These are phyloP conservation scores for Cryptus armator DNA, from an alignment of 2,888 invertebrate genomes.

Conservation along the genomic window DNA sequence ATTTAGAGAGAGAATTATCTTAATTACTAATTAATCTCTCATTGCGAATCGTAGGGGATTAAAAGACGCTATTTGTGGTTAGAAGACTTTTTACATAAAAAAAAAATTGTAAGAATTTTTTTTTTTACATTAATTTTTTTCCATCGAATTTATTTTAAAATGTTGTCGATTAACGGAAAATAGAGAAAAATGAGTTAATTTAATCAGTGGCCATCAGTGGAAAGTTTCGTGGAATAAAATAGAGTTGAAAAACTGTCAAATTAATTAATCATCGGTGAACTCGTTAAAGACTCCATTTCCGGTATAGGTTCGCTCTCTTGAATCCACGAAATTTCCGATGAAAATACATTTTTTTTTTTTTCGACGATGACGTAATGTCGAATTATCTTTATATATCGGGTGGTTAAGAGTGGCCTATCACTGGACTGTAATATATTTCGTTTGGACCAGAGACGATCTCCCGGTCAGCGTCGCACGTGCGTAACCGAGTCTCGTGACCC, in stretches of 20 bases:
- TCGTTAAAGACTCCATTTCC: not conserved
- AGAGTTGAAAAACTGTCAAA: not conserved
- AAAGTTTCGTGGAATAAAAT: not conserved
- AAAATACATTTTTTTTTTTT: not conserved
- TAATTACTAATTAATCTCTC: no score
- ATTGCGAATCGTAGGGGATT: no score
- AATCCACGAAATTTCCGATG: not conserved
- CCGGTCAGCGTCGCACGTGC: constrained; percentile 51
- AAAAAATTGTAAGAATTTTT: no score
- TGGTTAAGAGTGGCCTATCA: not conserved
- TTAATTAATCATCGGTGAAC: not conserved
- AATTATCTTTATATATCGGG: not conserved
- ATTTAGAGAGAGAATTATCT: no score
- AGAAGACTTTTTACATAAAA: no score
- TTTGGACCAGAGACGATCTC: not conserved
- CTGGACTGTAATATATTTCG: not conserved
- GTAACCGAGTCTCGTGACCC: constrained; percentile 67
- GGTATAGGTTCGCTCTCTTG: not conserved
- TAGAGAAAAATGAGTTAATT: not conserved
- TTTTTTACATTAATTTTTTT: no score
- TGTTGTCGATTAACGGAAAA: not conserved
- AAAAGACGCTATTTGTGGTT: no score
- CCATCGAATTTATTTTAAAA: no score
- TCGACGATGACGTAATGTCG: not conserved
- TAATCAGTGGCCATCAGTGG: not conserved